Evolutionary conservation across 2,888 invertebrate species (phyloP), one percentile per base, ranked within the genome.

Genomic region (Melieria omissa): DNA sequence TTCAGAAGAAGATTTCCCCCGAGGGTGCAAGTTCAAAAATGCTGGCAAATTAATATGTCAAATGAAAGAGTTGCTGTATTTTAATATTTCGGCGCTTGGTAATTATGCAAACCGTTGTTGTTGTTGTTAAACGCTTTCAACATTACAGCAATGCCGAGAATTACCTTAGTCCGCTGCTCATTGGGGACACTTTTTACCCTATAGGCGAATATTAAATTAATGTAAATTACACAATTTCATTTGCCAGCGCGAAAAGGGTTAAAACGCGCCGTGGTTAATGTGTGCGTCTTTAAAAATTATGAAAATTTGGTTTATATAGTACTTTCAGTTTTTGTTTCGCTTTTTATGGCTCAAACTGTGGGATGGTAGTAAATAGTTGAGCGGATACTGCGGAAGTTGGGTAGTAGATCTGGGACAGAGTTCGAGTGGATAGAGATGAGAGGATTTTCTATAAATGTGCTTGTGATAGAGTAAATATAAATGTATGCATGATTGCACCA

Each of bases 161-260:
- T 63, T 63, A 55, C 61, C 52, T 58, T 42, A 29, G 58, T 52
- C 47, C 57, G 45, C 65, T 49, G 66, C 76, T 75, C 79, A 74
- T 75, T 77, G 78, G 79, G 76, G 79, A 79, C 77, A 78, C 60
- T 74, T 73, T 75, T 73, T 75, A 74, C 75, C 78, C 77, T 74
- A 65, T 57, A 78, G 79, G 76, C 77, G 80, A 76, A 80, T 80
- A 80, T 80, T 80, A 79, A 80, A 80, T 81, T 81, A 81, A 80
- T 81, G 80, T 79, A 80, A 81, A 80, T 80, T 78, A 79, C 75
- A 75, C 73, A 73, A 74, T 71, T 71, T 68, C 60, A 42, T 42
- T n/a, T 9, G 4, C 54, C 14, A 60, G 42, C 14, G 47, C 47
- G 52, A 46, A 61, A 57, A 73, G 57, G 70, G 71, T 73, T 73